phyloP scores from a whole-genome alignment of 2,113 vertebrate genomes.

The Thunnus maccoyii region DNA sequence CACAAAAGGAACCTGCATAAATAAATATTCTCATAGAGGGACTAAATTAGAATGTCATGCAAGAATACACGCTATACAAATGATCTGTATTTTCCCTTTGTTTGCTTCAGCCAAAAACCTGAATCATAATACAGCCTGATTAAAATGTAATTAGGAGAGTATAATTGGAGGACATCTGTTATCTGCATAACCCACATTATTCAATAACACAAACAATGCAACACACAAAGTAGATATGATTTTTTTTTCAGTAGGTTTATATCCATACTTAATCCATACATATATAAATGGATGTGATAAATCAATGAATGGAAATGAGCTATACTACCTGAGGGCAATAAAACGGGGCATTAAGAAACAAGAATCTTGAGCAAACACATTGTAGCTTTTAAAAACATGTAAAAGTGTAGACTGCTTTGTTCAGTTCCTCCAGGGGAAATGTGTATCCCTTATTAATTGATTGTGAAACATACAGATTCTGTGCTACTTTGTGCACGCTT shows the following conservation, averaged over 20 bases:
- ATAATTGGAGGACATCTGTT: conserved; percentile 80
- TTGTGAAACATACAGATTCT: conserved; percentile 39
- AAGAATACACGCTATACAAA: conserved; percentile 39
- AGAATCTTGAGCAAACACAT: conserved; percentile 28
- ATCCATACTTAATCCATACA: neutral
- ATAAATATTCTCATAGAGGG: conserved; percentile 6
- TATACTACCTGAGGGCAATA: conserved; percentile 4
- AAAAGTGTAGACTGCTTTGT: conserved; percentile 30
- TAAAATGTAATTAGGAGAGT: conserved; percentile 73
- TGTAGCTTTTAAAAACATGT: conserved; percentile 20
- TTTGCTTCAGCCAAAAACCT: conserved; percentile 54
- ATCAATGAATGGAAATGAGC: conserved; percentile 22
- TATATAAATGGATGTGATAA: neutral
- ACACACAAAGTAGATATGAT: conserved; percentile 30
- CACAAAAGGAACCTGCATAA: conserved; percentile 2
- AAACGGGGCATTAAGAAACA: conserved; percentile 18
- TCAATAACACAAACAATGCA: conserved; percentile 57
- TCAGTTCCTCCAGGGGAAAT: conserved; percentile 33
- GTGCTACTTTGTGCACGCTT: conserved; percentile 14
- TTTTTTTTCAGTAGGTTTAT: conserved; percentile 18
- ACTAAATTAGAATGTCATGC: conserved; percentile 33
- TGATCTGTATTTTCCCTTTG: conserved; percentile 46
- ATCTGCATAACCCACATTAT: conserved; percentile 60
- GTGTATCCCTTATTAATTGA: conserved; percentile 13
- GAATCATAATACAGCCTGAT: conserved; percentile 75